A percentile compares a stretch with the other conserved stretches of the same genome.
These are phyloP conservation scores for Julus scanicus DNA, from an alignment of 2,888 invertebrate species.

Conservation along the genomic window DNA sequence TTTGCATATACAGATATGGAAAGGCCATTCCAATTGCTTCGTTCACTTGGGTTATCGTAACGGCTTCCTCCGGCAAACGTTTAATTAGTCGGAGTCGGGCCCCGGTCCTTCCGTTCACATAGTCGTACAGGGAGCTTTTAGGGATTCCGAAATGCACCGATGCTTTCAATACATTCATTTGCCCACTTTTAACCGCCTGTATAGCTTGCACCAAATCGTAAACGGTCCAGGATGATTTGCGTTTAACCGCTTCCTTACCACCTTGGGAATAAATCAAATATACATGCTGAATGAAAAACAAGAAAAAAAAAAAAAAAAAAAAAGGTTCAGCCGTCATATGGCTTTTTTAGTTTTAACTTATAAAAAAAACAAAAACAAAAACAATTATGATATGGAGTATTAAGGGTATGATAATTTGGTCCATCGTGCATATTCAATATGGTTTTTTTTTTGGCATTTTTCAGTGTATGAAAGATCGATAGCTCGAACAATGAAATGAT, in stretches of 20 bases:
- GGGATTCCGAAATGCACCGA: slow-evolving; percentile 54
- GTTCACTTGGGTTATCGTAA: slow-evolving; percentile 47
- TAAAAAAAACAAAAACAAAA: neutral
- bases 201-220: slow-evolving; percentile 55
- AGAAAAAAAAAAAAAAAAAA: neutral
- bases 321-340: neutral
- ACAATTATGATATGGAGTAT: neutral
- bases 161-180: slow-evolving; percentile 55
- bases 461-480: neutral
- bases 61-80: slow-evolving; percentile 44
- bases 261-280: slow-evolving; percentile 50
- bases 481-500: slow-evolving; percentile 11
- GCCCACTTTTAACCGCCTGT: slow-evolving; percentile 55
- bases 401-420: neutral
- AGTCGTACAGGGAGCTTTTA: slow-evolving; percentile 56
- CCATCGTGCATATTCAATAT: neutral
- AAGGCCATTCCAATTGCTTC: slow-evolving; percentile 51
- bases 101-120: slow-evolving; percentile 56
- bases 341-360: neutral
- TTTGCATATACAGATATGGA: slow-evolving; percentile 50
- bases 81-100: slow-evolving; percentile 49
- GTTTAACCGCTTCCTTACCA: slow-evolving; percentile 46
- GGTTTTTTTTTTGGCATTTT: neutral
- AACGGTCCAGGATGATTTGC: slow-evolving; percentile 55
- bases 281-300: slow-evolving; percentile 38